Evolutionary conservation across 2,113 vertebrate genomes (phyloP).

Genomic region (Patagioenas fasciata): DNA sequence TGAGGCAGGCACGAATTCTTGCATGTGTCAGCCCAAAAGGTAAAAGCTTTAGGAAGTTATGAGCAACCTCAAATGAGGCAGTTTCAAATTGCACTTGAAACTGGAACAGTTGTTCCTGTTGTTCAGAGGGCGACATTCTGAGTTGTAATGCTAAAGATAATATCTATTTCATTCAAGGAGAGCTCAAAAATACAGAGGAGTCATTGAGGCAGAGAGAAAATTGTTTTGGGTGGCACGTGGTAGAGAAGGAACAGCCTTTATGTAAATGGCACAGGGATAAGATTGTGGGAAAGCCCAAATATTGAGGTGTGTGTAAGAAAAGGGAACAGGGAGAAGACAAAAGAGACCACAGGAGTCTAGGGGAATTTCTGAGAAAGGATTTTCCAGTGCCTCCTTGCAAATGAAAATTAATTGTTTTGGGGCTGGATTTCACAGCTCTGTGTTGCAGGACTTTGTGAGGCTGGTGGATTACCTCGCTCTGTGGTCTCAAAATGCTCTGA

Average conservation of each 20-base stretch:
- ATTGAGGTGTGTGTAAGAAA: not conserved
- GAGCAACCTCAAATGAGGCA: not conserved
- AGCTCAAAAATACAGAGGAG: not conserved
- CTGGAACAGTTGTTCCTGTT: not conserved
- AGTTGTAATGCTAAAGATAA: not conserved
- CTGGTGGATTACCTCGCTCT: conserved; percentile 31
- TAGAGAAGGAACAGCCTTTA: not conserved
- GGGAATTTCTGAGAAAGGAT: conserved; percentile 39
- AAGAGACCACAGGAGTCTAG: not conserved
- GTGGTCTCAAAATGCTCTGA: conserved; percentile 49
- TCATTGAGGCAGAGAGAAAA: not conserved
- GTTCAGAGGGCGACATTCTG: not conserved
- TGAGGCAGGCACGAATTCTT: not conserved
- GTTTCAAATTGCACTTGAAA: conserved; percentile 15
- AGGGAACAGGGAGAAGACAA: not conserved
- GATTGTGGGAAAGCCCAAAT: conserved; percentile 25
- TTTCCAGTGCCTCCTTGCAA: conserved; percentile 10
- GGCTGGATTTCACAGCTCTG: conserved; percentile 47
- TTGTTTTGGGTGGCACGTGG: not conserved
- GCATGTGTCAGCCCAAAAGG: conserved; percentile 31
- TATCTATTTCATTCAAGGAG: not conserved
- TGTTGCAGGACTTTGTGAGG: not conserved
- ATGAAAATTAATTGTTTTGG: conserved; percentile 52
- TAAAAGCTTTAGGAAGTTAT: conserved; percentile 40
- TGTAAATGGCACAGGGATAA: not conserved